These are phyloP conservation scores for Meiosimyza platycephala DNA, from an alignment of 2,888 invertebrate species.

Conservation along the genomic window DNA sequence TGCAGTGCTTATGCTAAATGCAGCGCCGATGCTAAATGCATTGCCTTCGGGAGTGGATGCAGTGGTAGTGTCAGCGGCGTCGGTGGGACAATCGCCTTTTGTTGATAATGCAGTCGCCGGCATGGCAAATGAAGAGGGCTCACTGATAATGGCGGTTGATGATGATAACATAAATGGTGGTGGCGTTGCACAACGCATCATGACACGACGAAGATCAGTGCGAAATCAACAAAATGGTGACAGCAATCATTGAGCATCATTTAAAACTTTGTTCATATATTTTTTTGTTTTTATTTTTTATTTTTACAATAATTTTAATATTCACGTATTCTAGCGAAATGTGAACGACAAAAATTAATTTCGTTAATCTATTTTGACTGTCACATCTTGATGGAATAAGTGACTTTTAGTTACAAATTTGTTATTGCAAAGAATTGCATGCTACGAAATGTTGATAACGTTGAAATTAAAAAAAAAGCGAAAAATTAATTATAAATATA, in stretches of 20 bases:
- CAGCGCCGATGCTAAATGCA: neutral
- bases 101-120: conserved; percentile 56
- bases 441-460: conserved; percentile 2
- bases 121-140: conserved; percentile 55
- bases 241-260: conserved; percentile 44
- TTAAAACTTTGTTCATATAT: neutral
- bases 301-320: too few relatives aligned
- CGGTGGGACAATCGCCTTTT: conserved; percentile 35
- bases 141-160: conserved; percentile 39
- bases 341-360: too few relatives aligned
- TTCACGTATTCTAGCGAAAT: too few relatives aligned
- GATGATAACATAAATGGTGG: conserved; percentile 37
- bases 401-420: neutral
- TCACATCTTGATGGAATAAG: too few relatives aligned
- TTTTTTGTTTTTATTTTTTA: too few relatives aligned
- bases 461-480: neutral
- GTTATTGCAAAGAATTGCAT: neutral
- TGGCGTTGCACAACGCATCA: conserved; percentile 51
- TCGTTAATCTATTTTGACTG: too few relatives aligned
- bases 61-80: neutral
- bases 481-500: neutral
- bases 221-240: conserved; percentile 59
- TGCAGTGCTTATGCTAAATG: neutral
- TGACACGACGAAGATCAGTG: conserved; percentile 59
- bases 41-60: neutral